Evolutionary conservation across 2,113 vertebrate species (phyloP).

Genomic region (Erythrolamprus reginae): DNA sequence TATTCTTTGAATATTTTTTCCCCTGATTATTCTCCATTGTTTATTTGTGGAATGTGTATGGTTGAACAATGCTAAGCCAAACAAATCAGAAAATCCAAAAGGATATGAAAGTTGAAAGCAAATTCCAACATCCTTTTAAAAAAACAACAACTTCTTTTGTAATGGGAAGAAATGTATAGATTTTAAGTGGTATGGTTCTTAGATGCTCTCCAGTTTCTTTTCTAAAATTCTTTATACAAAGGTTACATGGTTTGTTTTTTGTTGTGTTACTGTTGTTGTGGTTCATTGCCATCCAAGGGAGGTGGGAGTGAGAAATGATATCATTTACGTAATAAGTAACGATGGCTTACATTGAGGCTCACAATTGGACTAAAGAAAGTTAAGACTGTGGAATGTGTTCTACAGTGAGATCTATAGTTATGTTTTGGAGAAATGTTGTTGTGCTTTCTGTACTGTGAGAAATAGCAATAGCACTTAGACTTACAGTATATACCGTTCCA

Average conservation of each 20-base stretch:
- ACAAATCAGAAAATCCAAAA: neutral
- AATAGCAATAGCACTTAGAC: no score
- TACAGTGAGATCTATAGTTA: neutral
- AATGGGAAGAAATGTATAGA: neutral
- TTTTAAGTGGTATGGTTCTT: neutral
- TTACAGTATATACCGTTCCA: no score
- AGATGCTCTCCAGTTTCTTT: neutral
- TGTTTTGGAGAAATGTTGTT: neutral
- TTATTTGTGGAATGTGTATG: neutral
- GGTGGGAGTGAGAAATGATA: neutral
- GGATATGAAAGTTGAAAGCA: neutral
- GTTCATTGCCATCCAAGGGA: neutral
- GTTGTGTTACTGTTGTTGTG: neutral
- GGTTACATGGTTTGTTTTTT: neutral
- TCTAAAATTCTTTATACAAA: neutral
- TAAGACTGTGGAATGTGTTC: neutral
- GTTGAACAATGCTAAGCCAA: neutral
- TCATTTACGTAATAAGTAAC: neutral
- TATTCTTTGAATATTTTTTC: neutral
- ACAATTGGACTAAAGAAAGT: neutral
- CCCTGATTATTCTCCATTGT: neutral
- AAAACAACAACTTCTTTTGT: neutral
- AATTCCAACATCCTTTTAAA: neutral
- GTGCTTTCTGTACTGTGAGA: no score
- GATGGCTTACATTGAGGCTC: neutral